Evolutionary conservation across 2,113 vertebrate genomes (phyloP).

Genomic region (Speoplatyrhinus poulsoni): DNA sequence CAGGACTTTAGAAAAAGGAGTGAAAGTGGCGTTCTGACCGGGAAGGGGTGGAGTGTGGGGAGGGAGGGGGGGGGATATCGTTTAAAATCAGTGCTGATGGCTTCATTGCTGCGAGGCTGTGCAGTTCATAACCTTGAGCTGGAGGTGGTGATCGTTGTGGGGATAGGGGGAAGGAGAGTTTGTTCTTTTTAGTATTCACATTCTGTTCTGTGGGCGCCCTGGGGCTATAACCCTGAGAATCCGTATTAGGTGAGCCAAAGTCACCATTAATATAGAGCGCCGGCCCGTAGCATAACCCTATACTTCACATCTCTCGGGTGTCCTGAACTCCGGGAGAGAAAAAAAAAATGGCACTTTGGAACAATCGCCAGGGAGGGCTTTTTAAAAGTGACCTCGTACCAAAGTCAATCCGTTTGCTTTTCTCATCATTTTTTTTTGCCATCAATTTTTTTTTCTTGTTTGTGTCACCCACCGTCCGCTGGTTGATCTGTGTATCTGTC

Average conservation of each 20-base stretch:
- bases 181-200: slow-evolving; percentile 67
- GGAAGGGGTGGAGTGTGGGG: slow-evolving; percentile 19
- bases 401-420: slow-evolving; percentile 71
- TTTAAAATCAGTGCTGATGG: slow-evolving; percentile 60
- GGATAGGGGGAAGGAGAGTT: slow-evolving; percentile 49
- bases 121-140: slow-evolving; percentile 71
- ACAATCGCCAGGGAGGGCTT: slow-evolving; percentile 69
- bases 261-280: slow-evolving; percentile 79
- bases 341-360: slow-evolving; percentile 61
- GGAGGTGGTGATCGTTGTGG: slow-evolving; percentile 62
- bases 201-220: slow-evolving; percentile 70
- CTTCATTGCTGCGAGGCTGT: slow-evolving; percentile 63
- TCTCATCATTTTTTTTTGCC: slow-evolving; percentile 41
- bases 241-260: slow-evolving; percentile 76
- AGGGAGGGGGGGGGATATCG: slow-evolving; percentile 19
- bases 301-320: slow-evolving; percentile 70
- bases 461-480: slow-evolving; percentile 42
- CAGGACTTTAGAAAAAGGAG: slow-evolving; percentile 59
- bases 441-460: slow-evolving; percentile 31
- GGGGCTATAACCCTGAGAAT: slow-evolving; percentile 79
- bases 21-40: slow-evolving; percentile 3
- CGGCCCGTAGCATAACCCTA: slow-evolving; percentile 74
- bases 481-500: slow-evolving; percentile 58
- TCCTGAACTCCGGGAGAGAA: slow-evolving; percentile 51
- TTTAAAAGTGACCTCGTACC: slow-evolving; percentile 74